Percentiles rank a stretch among this genome's conserved stretches.
phyloP scores from a whole-genome alignment of 2,888 invertebrate species.

The Macropis europaea region DNA sequence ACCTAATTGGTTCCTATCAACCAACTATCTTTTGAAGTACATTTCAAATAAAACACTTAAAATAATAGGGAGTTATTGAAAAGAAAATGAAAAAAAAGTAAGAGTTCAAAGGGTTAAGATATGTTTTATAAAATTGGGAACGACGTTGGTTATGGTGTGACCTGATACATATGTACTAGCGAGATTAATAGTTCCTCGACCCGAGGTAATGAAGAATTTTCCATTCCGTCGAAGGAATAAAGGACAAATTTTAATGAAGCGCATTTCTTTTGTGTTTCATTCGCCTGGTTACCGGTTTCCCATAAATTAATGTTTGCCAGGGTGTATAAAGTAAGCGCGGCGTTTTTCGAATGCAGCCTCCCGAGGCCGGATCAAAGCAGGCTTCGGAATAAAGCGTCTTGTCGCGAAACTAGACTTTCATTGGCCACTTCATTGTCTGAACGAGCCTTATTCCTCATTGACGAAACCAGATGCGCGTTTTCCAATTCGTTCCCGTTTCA shows the following conservation, averaged over 20 bases:
- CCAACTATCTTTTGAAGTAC: too few species aligned
- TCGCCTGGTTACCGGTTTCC: neutral
- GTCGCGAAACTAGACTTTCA: neutral
- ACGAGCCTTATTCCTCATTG: neutral
- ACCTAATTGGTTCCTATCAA: too few species aligned
- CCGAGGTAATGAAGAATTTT: too few species aligned
- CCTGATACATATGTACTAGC: too few species aligned
- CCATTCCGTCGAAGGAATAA: too few species aligned
- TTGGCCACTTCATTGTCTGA: slow-evolving; percentile 2
- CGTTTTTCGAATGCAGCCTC: neutral
- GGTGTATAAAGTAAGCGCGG: slow-evolving; percentile 2
- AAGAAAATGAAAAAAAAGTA: too few species aligned
- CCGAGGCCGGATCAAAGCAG: slow-evolving; percentile 3
- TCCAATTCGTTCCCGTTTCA: neutral
- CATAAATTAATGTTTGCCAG: slow-evolving; percentile 30
- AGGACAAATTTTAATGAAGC: slow-evolving; percentile 19
- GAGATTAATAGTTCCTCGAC: too few species aligned
- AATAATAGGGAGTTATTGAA: too few species aligned
- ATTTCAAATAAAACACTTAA: too few species aligned
- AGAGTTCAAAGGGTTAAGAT: too few species aligned
- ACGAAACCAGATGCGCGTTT: neutral
- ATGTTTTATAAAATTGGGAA: too few species aligned
- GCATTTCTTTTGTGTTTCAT: slow-evolving; percentile 6
- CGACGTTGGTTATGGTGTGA: too few species aligned
- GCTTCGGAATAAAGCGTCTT: slow-evolving; percentile 3